phyloP scores from a whole-genome alignment of 2,113 vertebrate species.

The Atherinomorus stipes region DNA sequence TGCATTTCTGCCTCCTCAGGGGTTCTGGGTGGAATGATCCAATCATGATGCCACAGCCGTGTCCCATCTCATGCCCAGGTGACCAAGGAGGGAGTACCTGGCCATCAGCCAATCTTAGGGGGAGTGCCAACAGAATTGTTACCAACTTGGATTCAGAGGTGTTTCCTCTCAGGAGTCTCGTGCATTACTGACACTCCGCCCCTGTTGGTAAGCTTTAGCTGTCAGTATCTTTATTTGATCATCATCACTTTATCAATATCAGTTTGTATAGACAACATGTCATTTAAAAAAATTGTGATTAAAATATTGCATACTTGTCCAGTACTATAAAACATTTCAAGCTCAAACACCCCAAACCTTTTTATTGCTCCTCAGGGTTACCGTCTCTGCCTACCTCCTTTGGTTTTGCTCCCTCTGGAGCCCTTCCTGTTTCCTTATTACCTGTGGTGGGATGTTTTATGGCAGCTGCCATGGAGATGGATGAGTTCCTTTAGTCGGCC shows the following conservation, averaged over 20 bases:
- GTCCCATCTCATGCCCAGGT: slow-evolving; percentile 64
- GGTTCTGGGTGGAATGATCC: slow-evolving; percentile 74
- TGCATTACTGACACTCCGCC: slow-evolving; percentile 73
- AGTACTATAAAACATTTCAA: too few relatives aligned
- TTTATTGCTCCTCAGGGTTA: slow-evolving; percentile 29
- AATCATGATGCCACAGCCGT: slow-evolving; percentile 76
- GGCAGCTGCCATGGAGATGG: slow-evolving; percentile 70
- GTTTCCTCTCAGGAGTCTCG: slow-evolving; percentile 48
- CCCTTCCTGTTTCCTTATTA: slow-evolving; percentile 51
- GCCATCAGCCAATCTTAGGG: slow-evolving; percentile 66
- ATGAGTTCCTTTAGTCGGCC: slow-evolving; percentile 51
- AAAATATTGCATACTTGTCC: too few relatives aligned
- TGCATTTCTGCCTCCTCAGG: slow-evolving; percentile 44
- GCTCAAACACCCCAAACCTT: background rate
- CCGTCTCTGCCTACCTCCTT: slow-evolving; percentile 28
- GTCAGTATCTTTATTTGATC: background rate
- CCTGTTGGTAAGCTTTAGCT: slow-evolving; percentile 62
- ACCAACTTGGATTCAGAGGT: slow-evolving; percentile 58
- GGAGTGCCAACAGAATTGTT: slow-evolving; percentile 63
- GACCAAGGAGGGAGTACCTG: slow-evolving; percentile 70
- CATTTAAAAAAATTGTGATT: background rate
- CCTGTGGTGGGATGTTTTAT: slow-evolving; percentile 71
- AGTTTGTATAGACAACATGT: background rate
- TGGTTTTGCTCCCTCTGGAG: slow-evolving; percentile 17
- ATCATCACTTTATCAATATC: background rate